Conservation (phyloP, 2,797 vertebrate genomes). For the Rhynchonycteris naso region DNA sequence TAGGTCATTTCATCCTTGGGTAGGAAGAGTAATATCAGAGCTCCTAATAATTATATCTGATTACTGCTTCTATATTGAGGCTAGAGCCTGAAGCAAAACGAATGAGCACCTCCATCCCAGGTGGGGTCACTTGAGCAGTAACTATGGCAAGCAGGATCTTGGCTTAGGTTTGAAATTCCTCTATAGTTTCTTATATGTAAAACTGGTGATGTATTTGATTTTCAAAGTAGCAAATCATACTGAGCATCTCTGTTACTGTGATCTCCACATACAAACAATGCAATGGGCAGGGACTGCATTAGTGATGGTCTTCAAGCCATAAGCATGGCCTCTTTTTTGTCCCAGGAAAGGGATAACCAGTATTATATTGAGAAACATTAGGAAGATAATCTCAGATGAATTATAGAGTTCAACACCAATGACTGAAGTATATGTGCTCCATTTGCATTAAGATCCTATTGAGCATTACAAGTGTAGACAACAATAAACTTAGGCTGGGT, state of each 20-base stretch:
- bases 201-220: neutral
- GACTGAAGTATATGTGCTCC: neutral
- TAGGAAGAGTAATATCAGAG: slow-evolving; percentile 45
- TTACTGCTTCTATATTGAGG: slow-evolving; percentile 38
- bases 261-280: neutral
- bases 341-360: neutral
- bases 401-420: neutral
- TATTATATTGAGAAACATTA: neutral
- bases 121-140: neutral
- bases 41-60: slow-evolving; percentile 56
- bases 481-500: neutral
- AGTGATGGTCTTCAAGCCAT: neutral
- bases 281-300: neutral
- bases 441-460: neutral
- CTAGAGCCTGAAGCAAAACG: neutral
- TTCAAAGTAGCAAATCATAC: neutral
- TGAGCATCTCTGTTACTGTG: neutral
- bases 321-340: neutral
- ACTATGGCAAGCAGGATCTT: neutral
- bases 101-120: neutral
- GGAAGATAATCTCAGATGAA: neutral
- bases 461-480: slow-evolving; percentile 61
- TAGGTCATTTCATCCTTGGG: slow-evolving; percentile 43
- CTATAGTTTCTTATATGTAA: neutral
- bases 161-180: neutral